Base-by-base conservation (phyloP, 2,797 vertebrate genomes). In the Tokudaia tokunoshimensis region DNA sequence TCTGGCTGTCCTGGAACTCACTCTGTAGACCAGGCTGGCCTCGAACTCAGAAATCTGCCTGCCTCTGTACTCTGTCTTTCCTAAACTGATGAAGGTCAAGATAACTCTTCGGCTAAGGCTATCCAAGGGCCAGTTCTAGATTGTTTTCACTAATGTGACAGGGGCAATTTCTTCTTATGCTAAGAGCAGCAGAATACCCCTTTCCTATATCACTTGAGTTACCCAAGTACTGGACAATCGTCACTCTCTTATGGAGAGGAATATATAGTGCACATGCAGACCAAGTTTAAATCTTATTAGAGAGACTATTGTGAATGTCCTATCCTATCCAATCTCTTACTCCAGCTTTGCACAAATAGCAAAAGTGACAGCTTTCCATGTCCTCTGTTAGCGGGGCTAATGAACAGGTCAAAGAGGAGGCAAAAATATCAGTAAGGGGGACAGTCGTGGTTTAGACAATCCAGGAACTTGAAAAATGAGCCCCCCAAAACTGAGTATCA, bases 381-480 rank as follows among this genome's bases (percentile, higher is more conserved):
- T 81, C 81, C 13, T 94, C 74, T 80, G 67, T 41, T 94, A 83
- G 37, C 63, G 14, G 50, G 89, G 70, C 57, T 93, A 83, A 93
- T 81, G 83, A 92, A 61, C 2, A 94, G 31, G 86, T 59, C 59
- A 89, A 79, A 96, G 92, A 80, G 15, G 83, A 90, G 74, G 47
- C 0, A 1, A 57, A 94, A 92, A 47, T 87, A 91, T 50, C 70
- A 96, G 47, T 29, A 72, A 63, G 8, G 55, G 52, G 47, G 95
- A 86, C 4, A 85, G 61, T 20, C 75, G 34, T 79, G 55, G 61
- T 59, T 94, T 70, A 89, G 57, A 59, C 72, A 76, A 95, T 92
- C 92, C 82, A 84, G 11, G 44, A 91, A 75, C 52, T 92, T 86
- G 74, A 82, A 95, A 59, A 94, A 91, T 63, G 75, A 91, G 41